Conservation (phyloP, 2,888 invertebrate species). For the Spisula subtruncata region DNA sequence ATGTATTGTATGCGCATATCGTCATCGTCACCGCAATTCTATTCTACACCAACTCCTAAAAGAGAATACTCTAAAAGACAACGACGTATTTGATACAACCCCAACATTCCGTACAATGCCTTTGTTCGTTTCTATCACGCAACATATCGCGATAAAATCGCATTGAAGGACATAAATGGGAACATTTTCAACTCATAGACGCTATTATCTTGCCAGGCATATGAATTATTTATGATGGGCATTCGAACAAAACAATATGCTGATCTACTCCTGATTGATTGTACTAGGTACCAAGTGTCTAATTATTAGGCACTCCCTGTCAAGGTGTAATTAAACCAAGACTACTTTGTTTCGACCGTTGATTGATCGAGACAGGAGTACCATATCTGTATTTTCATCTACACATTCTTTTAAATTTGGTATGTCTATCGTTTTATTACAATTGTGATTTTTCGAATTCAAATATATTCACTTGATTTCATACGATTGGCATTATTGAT, state of each 20-base stretch:
- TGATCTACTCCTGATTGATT: not conserved
- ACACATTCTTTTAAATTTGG: no score
- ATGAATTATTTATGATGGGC: conserved; percentile 24
- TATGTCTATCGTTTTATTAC: no score
- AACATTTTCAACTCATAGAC: conserved; percentile 34
- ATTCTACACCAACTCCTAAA: no score
- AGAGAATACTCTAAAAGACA: not conserved
- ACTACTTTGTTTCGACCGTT: no score
- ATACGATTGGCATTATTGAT: no score
- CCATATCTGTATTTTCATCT: no score
- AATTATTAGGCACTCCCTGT: not conserved
- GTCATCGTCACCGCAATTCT: no score
- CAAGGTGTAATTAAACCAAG: not conserved
- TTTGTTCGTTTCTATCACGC: conserved; percentile 23
- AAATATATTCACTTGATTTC: no score
- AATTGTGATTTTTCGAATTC: no score
- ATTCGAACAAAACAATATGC: conserved; percentile 19
- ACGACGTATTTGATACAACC: not conserved
- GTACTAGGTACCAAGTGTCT: not conserved
- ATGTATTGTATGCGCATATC: no score
- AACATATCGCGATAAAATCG: conserved; percentile 34
- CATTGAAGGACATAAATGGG: conserved; percentile 27
- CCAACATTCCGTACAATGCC: not conserved
- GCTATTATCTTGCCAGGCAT: conserved; percentile 12
- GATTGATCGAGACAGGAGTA: no score